Percentiles rank a stretch among this genome's conserved stretches.
Evolutionary conservation across 1,140 invertebrate genomes (phyloP).

Genomic region (Armadillidium nasatum): DNA sequence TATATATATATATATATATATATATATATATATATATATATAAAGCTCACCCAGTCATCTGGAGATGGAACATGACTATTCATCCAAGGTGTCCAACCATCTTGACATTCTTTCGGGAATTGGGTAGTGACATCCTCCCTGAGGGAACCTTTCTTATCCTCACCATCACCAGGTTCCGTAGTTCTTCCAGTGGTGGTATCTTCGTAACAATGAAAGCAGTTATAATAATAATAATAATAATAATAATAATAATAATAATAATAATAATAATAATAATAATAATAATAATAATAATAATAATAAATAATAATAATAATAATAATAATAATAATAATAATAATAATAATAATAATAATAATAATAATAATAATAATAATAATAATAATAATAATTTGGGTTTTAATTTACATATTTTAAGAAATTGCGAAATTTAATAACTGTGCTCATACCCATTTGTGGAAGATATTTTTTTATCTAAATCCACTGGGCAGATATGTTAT

Average conservation of each 20-base stretch:
- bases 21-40: not conserved
- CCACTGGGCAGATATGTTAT: no score
- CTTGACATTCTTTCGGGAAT: constrained; percentile 27
- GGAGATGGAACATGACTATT: constrained; percentile 47
- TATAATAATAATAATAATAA: not conserved
- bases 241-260: not conserved
- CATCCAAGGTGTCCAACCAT: constrained; percentile 50
- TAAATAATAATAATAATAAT: not conserved
- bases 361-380: not conserved
- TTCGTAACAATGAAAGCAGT: no score
- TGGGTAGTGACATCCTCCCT: not conserved
- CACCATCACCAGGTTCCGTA: no score
- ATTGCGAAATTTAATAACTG: no score
- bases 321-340: constrained; percentile 8
- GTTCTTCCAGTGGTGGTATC: no score
- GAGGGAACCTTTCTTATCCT: not conserved
- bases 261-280: constrained; percentile 4
- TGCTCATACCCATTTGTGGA: no score
- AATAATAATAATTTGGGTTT: not conserved
- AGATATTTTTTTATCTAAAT: no score
- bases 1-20: constrained; percentile 3
- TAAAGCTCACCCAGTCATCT: constrained; percentile 42
- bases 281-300: not conserved
- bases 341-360: not conserved
- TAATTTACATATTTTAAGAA: no score